Evolutionary conservation across 30 jellyfish, hydroid and myxozoan species (phyloP), one percentile per base, ranked within the genome.

Genomic region (Euphysa ruthae): DNA sequence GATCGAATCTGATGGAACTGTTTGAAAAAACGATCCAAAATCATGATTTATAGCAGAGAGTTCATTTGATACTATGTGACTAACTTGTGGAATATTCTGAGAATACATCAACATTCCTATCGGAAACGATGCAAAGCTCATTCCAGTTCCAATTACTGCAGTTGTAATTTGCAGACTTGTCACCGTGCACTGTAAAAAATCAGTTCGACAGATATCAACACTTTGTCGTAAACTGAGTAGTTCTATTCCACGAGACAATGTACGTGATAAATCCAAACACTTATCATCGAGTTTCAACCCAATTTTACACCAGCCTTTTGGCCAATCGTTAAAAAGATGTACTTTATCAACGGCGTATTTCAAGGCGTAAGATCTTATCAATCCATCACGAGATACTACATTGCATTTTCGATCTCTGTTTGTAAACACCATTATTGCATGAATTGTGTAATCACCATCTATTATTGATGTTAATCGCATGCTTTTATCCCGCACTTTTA

Each of bases 231-330:
- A 63, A 10, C 92, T 74, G 35, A 83, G 87, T 13, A 83, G 73
- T 55, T 83, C 95, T 13, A 83, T 83, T 4, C 95, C 95, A 58
- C 95, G 58, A 51, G 91, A 75, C 95, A 83, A 74, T 10, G 82
- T 81, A 24, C 43, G 38, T 22, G 95, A 92, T 0, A 83, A 57
- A 22, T 62, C 73, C 30, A 49, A 50, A 34, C 95, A 83, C 32
- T 70, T 82, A 55, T 83, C 80, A 49, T 83, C 93, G 5, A 83
- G 23, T 63, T 83, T 92, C 21, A 74, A 70, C 15, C 95, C 95
- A 4, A 83, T 63, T 15, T 56, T 64, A 8, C 14, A 12, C 55
- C 21, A 80, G n/a, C n/a, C n/a, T 6, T 82, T 85, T 0, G 87
- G 81, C 26, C 68, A 38, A 8, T 62, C 32, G 22, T 46, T 70